Base-by-base conservation (phyloP, 2,113 vertebrate genomes). In the Progne subis region DNA sequence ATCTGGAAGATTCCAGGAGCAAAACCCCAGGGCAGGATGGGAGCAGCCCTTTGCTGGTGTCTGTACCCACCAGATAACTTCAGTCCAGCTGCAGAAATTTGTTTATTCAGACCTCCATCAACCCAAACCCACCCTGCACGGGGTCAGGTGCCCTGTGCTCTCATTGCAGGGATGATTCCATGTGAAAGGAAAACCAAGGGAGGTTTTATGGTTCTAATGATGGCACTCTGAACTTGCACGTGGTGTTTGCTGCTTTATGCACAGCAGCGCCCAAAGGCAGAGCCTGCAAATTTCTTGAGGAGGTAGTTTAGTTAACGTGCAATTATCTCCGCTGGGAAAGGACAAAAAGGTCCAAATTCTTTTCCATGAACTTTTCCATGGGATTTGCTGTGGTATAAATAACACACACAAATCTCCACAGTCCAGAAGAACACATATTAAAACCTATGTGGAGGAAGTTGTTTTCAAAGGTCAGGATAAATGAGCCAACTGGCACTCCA, bases 401-500 rank as follows among this genome's bases (percentile, higher is more conserved):
- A 61, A 69, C 24, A 52, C 39, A 74, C 77, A 37, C 37, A 37
- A 37, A 52, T n/a, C 52, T 88, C 70, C 43, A 52, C 24, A 39
- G 59, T 50, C 52, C 86, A 60, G 72, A 86, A 64, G 15, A 86
- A 31, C 21, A 79, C 8, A 17, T 28, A 61, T 79, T 47, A 89
- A 92, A 94, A 82, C 69, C 64, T 61, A 18, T 16, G 24, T 37
- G 37, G n/a, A 82, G 46, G 44, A 95, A 86, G 46, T 32, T 53
- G 47, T 71, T 97, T 88, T 72, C 80, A 94, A 95, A 95, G 72
- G 72, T 90, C 83, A 44, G 25, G 44, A 49, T 88, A 94, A 95
- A 96, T 60, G 72, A 91, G 46, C 82, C 82, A 91, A 88, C 57
- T 69, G 88, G 69, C 74, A 91, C 64, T 96, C 55, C 61, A 76